These are phyloP conservation scores for Podarcis raffonei DNA, from an alignment of 2,113 vertebrate genomes.

Conservation along the genomic window DNA sequence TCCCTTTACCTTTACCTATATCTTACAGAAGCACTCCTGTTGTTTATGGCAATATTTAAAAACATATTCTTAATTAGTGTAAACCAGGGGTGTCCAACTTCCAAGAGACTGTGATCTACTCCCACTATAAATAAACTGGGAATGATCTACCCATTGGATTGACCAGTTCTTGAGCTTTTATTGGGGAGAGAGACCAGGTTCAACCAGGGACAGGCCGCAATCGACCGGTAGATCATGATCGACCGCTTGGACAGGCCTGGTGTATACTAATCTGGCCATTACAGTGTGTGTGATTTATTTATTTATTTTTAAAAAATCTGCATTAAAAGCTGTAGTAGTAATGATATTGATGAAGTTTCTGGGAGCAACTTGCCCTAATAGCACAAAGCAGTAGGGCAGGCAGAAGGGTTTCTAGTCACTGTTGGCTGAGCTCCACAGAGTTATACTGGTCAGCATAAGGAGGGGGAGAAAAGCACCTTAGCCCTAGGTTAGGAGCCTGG, in stretches of 20 bases:
- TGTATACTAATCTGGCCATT: not conserved
- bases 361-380: not conserved
- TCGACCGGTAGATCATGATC: fast-evolving
- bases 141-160: too few relatives aligned
- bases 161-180: too few relatives aligned
- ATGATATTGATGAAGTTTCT: not conserved
- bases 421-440: not conserved
- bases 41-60: not conserved
- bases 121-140: too few relatives aligned
- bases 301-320: too few relatives aligned
- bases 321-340: not conserved
- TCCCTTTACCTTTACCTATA: too few relatives aligned
- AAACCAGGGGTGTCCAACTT: not conserved
- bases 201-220: too few relatives aligned
- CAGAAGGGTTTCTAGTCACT: not conserved
- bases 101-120: too few relatives aligned
- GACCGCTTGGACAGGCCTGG: not conserved
- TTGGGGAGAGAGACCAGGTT: too few relatives aligned
- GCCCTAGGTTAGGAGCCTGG: not conserved
- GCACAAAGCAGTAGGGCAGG: not conserved
- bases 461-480: not conserved
- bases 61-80: not conserved
- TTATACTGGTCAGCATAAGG: not conserved
- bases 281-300: too few relatives aligned
- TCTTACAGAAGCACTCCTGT: not conserved